Percentiles rank a stretch among this genome's conserved stretches.
Conservation (phyloP, 2,797 vertebrate genomes). For the Sardinella longiceps region DNA sequence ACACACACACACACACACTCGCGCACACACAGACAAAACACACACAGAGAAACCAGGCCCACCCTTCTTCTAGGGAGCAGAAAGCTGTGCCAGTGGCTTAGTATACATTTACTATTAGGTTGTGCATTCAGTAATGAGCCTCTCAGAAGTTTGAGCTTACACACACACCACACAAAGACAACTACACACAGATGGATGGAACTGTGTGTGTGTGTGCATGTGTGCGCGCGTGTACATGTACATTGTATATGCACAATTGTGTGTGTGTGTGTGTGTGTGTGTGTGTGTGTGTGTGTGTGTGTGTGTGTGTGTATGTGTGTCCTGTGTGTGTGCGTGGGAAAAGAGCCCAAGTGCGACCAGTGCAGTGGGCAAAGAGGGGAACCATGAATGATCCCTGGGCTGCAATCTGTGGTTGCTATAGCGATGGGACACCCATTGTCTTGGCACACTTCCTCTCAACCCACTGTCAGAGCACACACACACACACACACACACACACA, state of each 20-base stretch:
- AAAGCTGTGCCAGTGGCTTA: too few species aligned
- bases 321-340: too few species aligned
- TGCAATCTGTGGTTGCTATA: not conserved
- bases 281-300: not conserved
- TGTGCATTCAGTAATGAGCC: not conserved
- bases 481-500: not conserved
- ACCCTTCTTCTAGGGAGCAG: too few species aligned
- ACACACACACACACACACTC: too few species aligned
- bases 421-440: not conserved
- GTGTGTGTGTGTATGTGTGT: too few species aligned
- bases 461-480: not conserved
- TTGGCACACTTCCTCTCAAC: not conserved
- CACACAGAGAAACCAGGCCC: too few species aligned
- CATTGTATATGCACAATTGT: not conserved
- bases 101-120: too few species aligned
- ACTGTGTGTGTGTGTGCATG: not conserved
- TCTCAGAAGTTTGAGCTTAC: too few species aligned
- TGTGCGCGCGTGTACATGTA: too few species aligned
- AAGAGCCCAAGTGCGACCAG: too few species aligned
- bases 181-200: not conserved
- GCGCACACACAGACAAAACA: too few species aligned
- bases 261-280: not conserved
- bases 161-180: too few species aligned
- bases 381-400: not conserved
- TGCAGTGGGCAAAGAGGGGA: not conserved